A percentile compares a stretch with the other conserved stretches of the same genome.
Evolutionary conservation across 2,888 invertebrate species (phyloP).

Genomic region (Hyposoter didymator): DNA sequence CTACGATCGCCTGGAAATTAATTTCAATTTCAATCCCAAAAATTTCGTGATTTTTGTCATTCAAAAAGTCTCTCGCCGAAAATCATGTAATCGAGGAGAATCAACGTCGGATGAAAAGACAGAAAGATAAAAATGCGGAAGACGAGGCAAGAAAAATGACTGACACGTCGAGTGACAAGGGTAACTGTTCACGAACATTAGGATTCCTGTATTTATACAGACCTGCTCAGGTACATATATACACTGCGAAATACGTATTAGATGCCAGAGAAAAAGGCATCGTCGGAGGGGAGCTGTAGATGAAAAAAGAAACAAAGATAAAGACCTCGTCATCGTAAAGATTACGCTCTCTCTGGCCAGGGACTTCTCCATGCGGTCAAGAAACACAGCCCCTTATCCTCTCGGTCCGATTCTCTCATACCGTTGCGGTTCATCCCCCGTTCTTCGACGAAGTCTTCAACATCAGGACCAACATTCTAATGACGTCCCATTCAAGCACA

Average conservation of each 20-base stretch:
- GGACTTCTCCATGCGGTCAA: slow-evolving; percentile 37
- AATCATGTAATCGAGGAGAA: slow-evolving; percentile 55
- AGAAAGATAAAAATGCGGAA: neutral
- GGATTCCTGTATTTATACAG: slow-evolving; percentile 46
- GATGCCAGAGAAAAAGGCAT: slow-evolving; percentile 36
- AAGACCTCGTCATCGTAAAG: slow-evolving; percentile 71
- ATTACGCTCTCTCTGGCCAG: slow-evolving; percentile 64
- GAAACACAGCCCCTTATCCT: slow-evolving; percentile 9
- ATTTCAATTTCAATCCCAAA: slow-evolving; percentile 39
- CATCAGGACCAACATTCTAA: neutral
- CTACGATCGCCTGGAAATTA: neutral
- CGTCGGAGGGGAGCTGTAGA: slow-evolving; percentile 50
- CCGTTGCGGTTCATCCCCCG: slow-evolving; percentile 26
- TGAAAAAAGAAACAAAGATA: slow-evolving; percentile 60
- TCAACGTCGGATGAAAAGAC: neutral
- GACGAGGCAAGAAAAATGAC: slow-evolving; percentile 39
- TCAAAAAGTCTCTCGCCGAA: neutral
- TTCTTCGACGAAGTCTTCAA: slow-evolving; percentile 25
- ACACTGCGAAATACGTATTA: neutral
- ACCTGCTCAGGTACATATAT: slow-evolving; percentile 36
- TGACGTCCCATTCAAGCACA: neutral
- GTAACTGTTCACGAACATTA: slow-evolving; percentile 51
- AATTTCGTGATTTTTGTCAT: neutral
- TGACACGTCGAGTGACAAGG: slow-evolving; percentile 37
- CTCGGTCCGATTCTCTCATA: slow-evolving; percentile 14